Evolutionary conservation across 2,888 invertebrate species (phyloP), one percentile per base, ranked within the genome.

Genomic region (Cyclophora punctaria): DNA sequence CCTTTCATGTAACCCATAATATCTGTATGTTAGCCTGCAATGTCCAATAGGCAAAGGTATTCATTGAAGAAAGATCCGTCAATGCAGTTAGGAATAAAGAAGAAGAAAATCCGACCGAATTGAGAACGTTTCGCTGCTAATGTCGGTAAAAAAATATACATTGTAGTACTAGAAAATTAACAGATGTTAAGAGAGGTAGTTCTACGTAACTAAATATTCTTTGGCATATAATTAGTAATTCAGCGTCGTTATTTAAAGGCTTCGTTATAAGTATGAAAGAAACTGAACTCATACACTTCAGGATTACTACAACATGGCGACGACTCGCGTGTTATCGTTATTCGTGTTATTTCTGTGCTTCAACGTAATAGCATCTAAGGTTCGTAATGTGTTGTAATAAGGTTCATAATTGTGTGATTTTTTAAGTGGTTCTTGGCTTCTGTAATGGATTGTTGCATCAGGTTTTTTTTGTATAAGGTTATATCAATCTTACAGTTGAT

Each of bases 191-290:
- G 20, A 20, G 20, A 20, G 20, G 20, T 20, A 20, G 20, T 20
- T 64, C 59, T 50, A 54, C 43, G 57, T 54, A 52, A 41, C 42
- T 55, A 48, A 47, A 50, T 75, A 73, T 60, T 78, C 75, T 78
- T 69, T 77, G 73, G 52, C 66, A 59, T 65, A 56, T 57, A 69
- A 68, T 73, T 70, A 72, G 71, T 75, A 73, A 75, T 80, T 77
- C 76, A 77, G 73, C 65, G 67, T 83, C 83, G 71, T 37, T 37
- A 83, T 83, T 69, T 83, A 83, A 66, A 78, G 59, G 57, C 72
- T 68, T 69, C 69, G 71, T 73, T 82, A 82, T 83, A 83, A 80
- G 78, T 79, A 78, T 71, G 77, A 73, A 78, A 74, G 71, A 68
- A 71, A 68, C 64, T 57, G 61, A 53, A 58, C 60, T 58, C 62